Conservation (phyloP, 2,888 invertebrate genomes). For the Drosophila quasianomalipes region DNA sequence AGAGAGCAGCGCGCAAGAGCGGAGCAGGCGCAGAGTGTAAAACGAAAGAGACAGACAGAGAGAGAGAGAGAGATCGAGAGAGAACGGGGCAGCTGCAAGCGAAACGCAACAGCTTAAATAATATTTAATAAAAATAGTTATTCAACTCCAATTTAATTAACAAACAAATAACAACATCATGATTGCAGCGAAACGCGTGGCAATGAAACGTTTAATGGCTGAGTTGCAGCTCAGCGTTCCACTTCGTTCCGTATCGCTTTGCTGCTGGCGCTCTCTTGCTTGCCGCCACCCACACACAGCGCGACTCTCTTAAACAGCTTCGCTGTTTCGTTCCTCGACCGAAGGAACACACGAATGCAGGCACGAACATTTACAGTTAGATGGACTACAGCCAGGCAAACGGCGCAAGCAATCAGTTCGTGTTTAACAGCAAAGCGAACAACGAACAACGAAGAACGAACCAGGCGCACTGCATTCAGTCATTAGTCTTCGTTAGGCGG, state of each 20-base stretch:
- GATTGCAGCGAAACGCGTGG: constrained; percentile 8
- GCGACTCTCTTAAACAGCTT: constrained; percentile 12
- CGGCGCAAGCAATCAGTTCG: constrained; percentile 56
- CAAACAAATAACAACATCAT: not conserved
- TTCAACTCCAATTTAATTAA: not conserved
- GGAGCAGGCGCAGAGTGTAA: constrained; percentile 35
- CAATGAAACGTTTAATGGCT: constrained; percentile 34
- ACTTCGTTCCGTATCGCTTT: constrained; percentile 25
- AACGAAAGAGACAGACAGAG: constrained; percentile 6
- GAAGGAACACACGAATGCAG: constrained; percentile 25
- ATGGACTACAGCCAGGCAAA: constrained; percentile 13
- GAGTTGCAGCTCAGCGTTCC: constrained; percentile 20
- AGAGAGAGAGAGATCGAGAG: not conserved
- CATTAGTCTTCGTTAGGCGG: constrained; percentile 83
- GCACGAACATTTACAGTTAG: constrained; percentile 6
- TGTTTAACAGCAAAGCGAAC: constrained; percentile 31
- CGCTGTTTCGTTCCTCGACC: constrained; percentile 2
- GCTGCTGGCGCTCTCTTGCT: not conserved
- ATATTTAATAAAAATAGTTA: not conserved
- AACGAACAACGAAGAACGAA: constrained; percentile 15
- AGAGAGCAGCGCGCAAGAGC: constrained; percentile 30
- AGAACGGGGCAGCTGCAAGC: constrained; percentile 5
- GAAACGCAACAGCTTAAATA: not conserved
- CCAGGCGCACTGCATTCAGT: constrained; percentile 39
- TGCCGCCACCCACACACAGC: not conserved